Conservation (phyloP, 2,113 vertebrate genomes). For the Thunnus maccoyii region DNA sequence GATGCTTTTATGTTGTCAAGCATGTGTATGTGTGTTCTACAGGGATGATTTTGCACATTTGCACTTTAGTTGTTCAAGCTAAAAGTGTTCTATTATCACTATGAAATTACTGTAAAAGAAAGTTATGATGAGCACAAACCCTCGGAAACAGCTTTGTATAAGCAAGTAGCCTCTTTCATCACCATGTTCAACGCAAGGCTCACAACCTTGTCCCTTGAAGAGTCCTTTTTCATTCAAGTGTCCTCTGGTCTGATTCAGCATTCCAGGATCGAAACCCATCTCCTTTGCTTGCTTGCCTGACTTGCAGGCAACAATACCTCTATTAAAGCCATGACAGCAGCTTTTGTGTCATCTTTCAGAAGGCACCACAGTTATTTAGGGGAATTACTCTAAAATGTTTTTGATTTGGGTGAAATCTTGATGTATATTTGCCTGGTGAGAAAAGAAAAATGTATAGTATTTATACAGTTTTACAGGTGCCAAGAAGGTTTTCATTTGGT, state of each 20-base stretch:
- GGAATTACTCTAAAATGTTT: background rate
- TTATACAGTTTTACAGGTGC: too few species aligned
- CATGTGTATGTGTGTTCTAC: background rate
- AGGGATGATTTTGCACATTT: constrained; percentile 8
- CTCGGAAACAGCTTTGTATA: background rate
- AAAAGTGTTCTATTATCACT: background rate
- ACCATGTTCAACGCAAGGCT: background rate
- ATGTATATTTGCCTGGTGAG: too few species aligned
- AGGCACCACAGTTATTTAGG: background rate
- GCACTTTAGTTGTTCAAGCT: background rate
- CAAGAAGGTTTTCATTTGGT: too few species aligned
- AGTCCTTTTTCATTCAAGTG: constrained; percentile 16
- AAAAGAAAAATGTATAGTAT: background rate
- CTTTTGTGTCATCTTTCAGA: constrained; percentile 11
- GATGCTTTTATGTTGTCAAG: background rate
- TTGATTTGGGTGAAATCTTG: background rate
- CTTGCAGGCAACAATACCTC: constrained; percentile 24
- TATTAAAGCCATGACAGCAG: constrained; percentile 25
- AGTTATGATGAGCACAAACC: constrained; percentile 1
- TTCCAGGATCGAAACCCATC: constrained; percentile 25
- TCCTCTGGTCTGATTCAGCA: constrained; percentile 43
- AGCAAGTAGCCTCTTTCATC: constrained; percentile 14
- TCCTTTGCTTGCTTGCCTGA: background rate
- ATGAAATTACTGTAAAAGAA: constrained; percentile 32
- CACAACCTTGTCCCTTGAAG: background rate